Conservation (phyloP, 2,888 invertebrate species). For the Tenthredo distinguenda region DNA sequence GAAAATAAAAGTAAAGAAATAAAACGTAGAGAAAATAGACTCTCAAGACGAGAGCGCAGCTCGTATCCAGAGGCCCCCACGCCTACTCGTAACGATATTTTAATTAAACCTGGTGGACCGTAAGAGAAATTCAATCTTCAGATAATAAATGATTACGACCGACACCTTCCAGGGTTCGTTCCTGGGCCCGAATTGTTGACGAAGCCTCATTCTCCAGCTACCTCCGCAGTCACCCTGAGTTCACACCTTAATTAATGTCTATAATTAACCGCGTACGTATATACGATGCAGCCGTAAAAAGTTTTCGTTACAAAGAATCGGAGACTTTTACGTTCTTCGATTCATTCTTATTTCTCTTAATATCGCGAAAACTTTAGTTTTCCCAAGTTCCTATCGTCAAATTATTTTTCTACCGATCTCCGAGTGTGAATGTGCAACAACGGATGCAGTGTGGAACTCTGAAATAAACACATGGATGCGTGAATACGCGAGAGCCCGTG, state of each 20-base stretch:
- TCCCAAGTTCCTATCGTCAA: not conserved
- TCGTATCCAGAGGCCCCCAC: conserved; percentile 64
- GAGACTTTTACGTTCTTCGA: not conserved
- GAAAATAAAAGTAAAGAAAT: not conserved
- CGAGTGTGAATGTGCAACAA: not conserved
- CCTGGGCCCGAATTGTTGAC: conserved; percentile 1
- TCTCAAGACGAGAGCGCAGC: not conserved
- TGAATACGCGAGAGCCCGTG: not conserved
- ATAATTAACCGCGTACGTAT: conserved; percentile 22
- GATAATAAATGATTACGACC: conserved; percentile 78
- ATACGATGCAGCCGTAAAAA: not conserved
- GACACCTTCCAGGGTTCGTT: conserved; percentile 71
- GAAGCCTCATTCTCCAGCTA: not conserved
- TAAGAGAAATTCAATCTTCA: conserved; percentile 78
- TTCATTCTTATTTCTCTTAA: not conserved
- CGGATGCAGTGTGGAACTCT: not conserved
- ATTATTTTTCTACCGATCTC: not conserved
- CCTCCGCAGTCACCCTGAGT: not conserved
- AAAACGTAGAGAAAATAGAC: conserved; percentile 22
- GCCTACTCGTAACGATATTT: conserved; percentile 79
- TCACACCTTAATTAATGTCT: conserved; percentile 40
- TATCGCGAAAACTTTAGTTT: not conserved
- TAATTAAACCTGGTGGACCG: conserved; percentile 76
- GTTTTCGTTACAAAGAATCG: not conserved
- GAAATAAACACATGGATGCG: not conserved